Evolutionary conservation across 2,888 invertebrate genomes (phyloP).

Genomic region (Eremobia ochroleuca): DNA sequence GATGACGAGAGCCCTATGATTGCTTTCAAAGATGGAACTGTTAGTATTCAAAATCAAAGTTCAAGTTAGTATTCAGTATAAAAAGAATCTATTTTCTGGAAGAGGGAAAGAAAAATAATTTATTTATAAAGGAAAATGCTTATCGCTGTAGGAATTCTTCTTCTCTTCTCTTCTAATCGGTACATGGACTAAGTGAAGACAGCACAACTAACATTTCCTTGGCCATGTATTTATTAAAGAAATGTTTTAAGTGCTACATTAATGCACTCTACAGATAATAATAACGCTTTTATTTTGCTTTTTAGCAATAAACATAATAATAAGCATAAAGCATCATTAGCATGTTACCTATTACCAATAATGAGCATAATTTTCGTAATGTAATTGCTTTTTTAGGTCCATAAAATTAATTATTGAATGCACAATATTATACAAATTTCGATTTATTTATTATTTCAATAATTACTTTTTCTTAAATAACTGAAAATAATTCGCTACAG

Average conservation of each 20-base stretch:
- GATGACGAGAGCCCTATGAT: conserved; percentile 90
- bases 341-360: background rate
- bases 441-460: background rate
- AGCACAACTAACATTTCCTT: background rate
- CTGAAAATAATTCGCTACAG: background rate
- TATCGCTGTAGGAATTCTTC: no score
- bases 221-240: background rate
- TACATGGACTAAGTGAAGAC: background rate
- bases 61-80: no score
- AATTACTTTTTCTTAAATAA: background rate
- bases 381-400: background rate
- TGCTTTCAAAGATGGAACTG: conserved; percentile 87
- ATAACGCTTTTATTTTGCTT: background rate
- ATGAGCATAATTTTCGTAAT: background rate
- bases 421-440: background rate
- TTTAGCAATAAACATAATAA: no score
- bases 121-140: no score
- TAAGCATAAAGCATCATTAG: background rate
- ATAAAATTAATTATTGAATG: background rate
- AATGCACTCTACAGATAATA: background rate
- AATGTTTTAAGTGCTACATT: background rate
- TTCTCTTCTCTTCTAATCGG: background rate
- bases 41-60: conserved; percentile 69
- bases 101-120: no score
- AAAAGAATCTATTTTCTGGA: background rate